Percentiles rank a stretch among this genome's conserved stretches.
These are phyloP conservation scores for Cyrtodaria siliqua DNA, from an alignment of 2,888 invertebrate species.

Conservation along the genomic window DNA sequence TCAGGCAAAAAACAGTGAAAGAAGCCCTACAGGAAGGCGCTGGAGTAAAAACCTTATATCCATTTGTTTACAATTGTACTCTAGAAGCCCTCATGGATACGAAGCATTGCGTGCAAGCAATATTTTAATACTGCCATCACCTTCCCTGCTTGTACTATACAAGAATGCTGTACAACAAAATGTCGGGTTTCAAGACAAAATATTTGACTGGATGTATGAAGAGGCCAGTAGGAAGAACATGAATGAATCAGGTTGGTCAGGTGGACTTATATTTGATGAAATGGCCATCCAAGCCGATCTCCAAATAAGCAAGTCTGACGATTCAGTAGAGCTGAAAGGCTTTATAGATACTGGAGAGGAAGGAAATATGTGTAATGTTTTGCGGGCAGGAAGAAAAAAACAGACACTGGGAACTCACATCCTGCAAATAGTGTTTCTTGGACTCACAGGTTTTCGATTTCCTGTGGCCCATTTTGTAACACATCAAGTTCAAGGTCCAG, in stretches of 20 bases:
- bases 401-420: slow-evolving; percentile 16
- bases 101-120: no score
- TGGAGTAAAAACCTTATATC: background rate
- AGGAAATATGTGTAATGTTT: no score
- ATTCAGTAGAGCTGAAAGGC: slow-evolving; percentile 27
- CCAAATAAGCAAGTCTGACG: slow-evolving; percentile 26
- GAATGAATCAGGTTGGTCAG: slow-evolving; percentile 19
- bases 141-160: no score
- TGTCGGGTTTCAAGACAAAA: background rate
- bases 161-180: background rate
- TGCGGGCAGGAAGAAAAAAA: background rate
- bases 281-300: no score
- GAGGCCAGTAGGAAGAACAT: slow-evolving; percentile 19
- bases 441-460: no score
- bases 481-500: no score
- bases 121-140: background rate
- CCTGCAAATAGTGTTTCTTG: no score
- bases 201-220: slow-evolving; percentile 35
- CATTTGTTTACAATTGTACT: background rate
- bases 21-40: no score
- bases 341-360: slow-evolving; percentile 16
- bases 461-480: no score
- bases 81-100: background rate
- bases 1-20: background rate
- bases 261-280: no score